Percentiles rank a stretch among this genome's conserved stretches.
Conservation (phyloP, 1,140 invertebrate species). For the Melitaea cinxia region DNA sequence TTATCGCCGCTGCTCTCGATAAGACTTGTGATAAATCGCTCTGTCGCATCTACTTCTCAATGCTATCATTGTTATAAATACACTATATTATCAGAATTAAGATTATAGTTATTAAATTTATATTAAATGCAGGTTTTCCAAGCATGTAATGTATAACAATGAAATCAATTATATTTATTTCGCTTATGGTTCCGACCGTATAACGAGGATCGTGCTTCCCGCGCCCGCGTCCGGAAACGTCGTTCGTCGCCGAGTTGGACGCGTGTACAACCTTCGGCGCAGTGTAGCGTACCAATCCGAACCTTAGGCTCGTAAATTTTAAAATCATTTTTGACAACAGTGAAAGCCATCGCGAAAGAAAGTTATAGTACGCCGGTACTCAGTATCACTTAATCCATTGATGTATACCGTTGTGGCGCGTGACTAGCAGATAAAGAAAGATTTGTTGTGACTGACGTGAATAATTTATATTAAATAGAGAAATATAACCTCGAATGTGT, state of each 20-base stretch:
- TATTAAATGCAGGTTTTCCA: too few species aligned
- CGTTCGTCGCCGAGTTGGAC: conserved; percentile 15
- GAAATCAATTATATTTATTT: too few species aligned
- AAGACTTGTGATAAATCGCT: too few species aligned
- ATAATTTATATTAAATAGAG: conserved; percentile 39
- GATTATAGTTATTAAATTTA: too few species aligned
- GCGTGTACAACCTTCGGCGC: not conserved
- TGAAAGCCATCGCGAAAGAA: conserved; percentile 36
- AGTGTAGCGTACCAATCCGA: not conserved
- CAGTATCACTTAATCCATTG: conserved; percentile 27
- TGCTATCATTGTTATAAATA: too few species aligned
- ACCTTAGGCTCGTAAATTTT: not conserved
- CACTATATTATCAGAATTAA: too few species aligned
- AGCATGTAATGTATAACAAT: too few species aligned
- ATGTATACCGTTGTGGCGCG: conserved; percentile 50
- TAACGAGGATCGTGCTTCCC: too few species aligned
- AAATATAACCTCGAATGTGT: conserved; percentile 36
- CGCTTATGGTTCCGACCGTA: too few species aligned
- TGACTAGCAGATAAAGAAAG: conserved; percentile 52
- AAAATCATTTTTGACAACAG: conserved; percentile 10
- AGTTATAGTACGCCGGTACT: conserved; percentile 30
- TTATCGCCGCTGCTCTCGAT: too few species aligned
- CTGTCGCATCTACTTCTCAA: too few species aligned
- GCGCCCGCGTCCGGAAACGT: too few species aligned
- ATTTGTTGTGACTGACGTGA: conserved; percentile 41